Base-by-base conservation (phyloP, 2,888 invertebrate genomes). In the Dendrolimus pini region DNA sequence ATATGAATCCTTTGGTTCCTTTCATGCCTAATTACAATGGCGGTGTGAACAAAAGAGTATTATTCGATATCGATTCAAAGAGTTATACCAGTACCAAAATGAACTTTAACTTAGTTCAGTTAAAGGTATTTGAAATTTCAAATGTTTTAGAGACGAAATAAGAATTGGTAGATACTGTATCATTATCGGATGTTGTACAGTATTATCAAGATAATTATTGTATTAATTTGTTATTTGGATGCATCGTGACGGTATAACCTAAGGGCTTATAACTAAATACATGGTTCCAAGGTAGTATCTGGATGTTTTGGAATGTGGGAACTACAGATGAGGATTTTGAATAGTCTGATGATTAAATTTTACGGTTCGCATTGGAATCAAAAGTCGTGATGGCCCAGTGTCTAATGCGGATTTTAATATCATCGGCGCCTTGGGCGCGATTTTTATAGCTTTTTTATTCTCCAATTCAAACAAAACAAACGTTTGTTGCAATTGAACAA, bases 161-260 rank as follows among this genome's bases (percentile, higher is more conserved):
- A 47, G 47, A 47, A 12, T 47, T 12, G 12, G 47, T 9, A 12
- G 41, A 54, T 62, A 64, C 63, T 65, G 62, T 74, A 62, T 74
- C 69, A 78, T 78, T 77, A 77, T 72, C 70, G 66, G 66, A 66
- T 7, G 69, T 69, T 68, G 60, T 63, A 69, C 65, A 72, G 68
- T 72, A 69, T 72, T 72, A 73, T 71, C 62, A 62, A 69, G 66
- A 72, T 75, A 73, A 75, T 74, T 70, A 73, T 61, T 67, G 66
- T 68, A 69, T 68, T 64, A 55, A 67, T 69, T 69, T 69, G 66
- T 70, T 64, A 63, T 68, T 66, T 64, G 63, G 62, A 59, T 57
- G 6, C 53, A 41, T 42, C 47, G 58, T 60, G 59, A 60, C 56
- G 57, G 47, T 63, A 53, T 55, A 56, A 41, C 56, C 61, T 14